Evolutionary conservation across 2,113 vertebrate genomes (phyloP), one percentile per base, ranked within the genome.

Genomic region (Thunnus thynnus): DNA sequence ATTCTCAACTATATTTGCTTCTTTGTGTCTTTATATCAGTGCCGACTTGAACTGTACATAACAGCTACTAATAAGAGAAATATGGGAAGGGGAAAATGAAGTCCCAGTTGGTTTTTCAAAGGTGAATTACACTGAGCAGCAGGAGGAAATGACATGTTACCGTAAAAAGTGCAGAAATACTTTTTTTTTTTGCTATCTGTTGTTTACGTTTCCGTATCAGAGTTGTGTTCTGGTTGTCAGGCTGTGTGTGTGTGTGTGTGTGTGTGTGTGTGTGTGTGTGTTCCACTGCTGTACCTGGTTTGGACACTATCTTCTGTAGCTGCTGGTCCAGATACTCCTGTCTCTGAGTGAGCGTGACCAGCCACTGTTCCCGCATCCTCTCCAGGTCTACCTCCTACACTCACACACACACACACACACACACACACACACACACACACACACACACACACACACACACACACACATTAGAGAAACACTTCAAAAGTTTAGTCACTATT

Each of bases 291-390:
- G 27, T 77, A 95, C 94, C 94, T 85, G 93, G 50, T 91, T 99
- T 99, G 72, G 94, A 94, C 76, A 97, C 96, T 0, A 98, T 95
- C 77, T 96, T 99, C 89, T 99, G 98, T 9, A 99, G 90, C 9
- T 99, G 97, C 69, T 98, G 96, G 85, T 99, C 98, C 3, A 99
- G 94, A 80, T 98, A 98, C 67, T 99, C 97, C 91, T 99, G 98
- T 9, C 96, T 96, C 88, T 98, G 98, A 0, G 97, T 98, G 67
- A 99, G 93, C 0, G 91, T 95, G 50, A 94, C 91, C 11, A 99
- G 90, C 97, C 98, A 99, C 78, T 98, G 97, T 62, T 94, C 89
- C 80, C 97, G 96, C 52, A 99, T 92, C 86, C 97, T 93, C 91
- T 99, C 97, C 93, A 99, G 89, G 89, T 99, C 97, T 20, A 95